These are phyloP conservation scores for Theodoxus fluviatilis DNA, from an alignment of 2,888 invertebrate species.

Conservation along the genomic window DNA sequence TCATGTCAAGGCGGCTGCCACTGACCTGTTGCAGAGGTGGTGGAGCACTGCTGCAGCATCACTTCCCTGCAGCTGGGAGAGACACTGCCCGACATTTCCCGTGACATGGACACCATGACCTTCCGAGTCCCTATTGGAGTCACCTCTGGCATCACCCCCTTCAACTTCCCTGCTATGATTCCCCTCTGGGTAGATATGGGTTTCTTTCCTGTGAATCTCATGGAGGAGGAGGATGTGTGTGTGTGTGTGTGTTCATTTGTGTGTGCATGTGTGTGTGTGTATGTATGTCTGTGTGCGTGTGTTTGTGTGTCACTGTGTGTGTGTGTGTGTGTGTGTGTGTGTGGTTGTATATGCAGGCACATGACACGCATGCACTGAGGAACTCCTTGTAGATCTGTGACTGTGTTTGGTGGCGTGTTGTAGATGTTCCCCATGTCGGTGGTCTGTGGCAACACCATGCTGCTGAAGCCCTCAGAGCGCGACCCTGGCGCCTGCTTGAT, in stretches of 20 bases:
- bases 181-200: conserved; percentile 82
- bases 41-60: conserved; percentile 95
- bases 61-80: conserved; percentile 93
- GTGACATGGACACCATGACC: conserved; percentile 94
- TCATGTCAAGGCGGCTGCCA: too few species aligned
- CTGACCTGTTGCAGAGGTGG: conserved; percentile 78
- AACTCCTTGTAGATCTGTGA: too few species aligned
- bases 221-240: too few species aligned
- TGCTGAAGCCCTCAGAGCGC: conserved; percentile 95
- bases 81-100: conserved; percentile 83
- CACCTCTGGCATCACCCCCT: conserved; percentile 94
- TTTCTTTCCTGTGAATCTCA: too few species aligned
- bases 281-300: too few species aligned
- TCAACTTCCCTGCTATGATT: conserved; percentile 99
- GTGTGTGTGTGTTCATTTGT: too few species aligned
- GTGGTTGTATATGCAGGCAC: too few species aligned
- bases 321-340: too few species aligned
- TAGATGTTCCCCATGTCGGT: conserved; percentile 74
- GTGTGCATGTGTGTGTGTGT: too few species aligned
- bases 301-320: too few species aligned
- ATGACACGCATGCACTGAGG: too few species aligned
- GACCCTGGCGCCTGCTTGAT: conserved; percentile 97
- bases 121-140: conserved; percentile 92
- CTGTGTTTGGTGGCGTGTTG: conserved; percentile 7
- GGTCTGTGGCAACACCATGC: conserved; percentile 91